A percentile compares a stretch with the other conserved stretches of the same genome.
Evolutionary conservation across 1,140 invertebrate genomes (phyloP).

Genomic region (Brachystomella parvula): DNA sequence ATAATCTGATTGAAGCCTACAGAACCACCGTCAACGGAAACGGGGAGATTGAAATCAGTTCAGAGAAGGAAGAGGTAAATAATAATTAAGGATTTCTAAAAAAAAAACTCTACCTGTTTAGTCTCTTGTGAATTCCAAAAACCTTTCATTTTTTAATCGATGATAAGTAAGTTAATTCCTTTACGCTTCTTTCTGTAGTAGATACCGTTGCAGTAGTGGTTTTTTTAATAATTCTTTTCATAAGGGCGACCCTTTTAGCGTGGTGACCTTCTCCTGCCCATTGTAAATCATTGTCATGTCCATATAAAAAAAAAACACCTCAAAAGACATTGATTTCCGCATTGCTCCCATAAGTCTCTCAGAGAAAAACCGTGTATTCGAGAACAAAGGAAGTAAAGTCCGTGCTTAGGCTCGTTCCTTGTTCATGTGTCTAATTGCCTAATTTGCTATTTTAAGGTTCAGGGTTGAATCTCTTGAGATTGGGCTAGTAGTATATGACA

Average conservation of each 20-base stretch:
- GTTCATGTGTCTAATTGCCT: background rate
- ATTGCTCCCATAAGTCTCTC: background rate
- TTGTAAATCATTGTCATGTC: slow-evolving; percentile 1
- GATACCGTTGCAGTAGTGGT: no score
- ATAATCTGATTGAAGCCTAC: slow-evolving; percentile 26
- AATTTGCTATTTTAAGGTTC: slow-evolving; percentile 2
- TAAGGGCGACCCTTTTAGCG: no score
- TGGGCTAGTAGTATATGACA: background rate
- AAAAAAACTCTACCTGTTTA: no score
- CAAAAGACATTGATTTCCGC: slow-evolving; percentile 9
- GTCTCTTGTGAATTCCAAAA: no score
- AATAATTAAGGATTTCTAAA: no score
- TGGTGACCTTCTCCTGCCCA: no score
- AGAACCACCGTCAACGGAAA: slow-evolving; percentile 24
- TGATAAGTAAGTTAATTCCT: no score
- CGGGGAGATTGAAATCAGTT: slow-evolving; percentile 3
- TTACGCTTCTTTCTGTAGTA: no score
- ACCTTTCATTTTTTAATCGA: no score
- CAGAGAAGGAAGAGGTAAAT: slow-evolving; percentile 27
- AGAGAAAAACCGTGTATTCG: no score
- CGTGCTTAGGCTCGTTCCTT: background rate
- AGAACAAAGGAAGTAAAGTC: background rate
- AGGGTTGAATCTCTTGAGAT: background rate
- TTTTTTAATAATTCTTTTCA: no score
- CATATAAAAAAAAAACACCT: background rate